Conservation (phyloP, 2,888 invertebrate species). For the Oscheius sp. region DNA sequence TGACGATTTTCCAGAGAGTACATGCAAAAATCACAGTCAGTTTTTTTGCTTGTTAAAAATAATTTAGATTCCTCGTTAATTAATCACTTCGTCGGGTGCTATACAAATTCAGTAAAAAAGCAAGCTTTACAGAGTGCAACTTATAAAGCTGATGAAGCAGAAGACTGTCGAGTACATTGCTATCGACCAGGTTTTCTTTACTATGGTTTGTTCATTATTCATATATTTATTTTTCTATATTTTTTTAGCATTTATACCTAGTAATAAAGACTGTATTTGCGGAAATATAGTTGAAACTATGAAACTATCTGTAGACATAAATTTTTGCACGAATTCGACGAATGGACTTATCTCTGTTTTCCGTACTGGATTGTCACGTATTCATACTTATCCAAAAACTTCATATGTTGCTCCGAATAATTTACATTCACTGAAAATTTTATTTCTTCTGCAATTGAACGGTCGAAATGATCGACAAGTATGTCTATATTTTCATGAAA, state of each 20-base stretch:
- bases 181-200: slow-evolving; percentile 90
- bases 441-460: slow-evolving; percentile 91
- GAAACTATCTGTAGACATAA: slow-evolving; percentile 68
- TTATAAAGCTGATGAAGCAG: slow-evolving; percentile 83
- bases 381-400: not conserved
- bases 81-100: slow-evolving; percentile 85
- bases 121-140: slow-evolving; percentile 79
- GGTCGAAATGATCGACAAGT: slow-evolving; percentile 88
- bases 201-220: slow-evolving; percentile 75
- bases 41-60: not conserved
- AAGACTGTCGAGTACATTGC: slow-evolving; percentile 85
- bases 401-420: not conserved
- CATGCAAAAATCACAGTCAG: slow-evolving; percentile 52
- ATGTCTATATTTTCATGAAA: too few relatives aligned
- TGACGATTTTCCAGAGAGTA: slow-evolving; percentile 48
- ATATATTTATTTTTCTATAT: too few relatives aligned
- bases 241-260: not conserved
- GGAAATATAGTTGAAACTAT: slow-evolving; percentile 77
- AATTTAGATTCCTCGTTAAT: slow-evolving; percentile 41
- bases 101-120: slow-evolving; percentile 83
- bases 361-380: not conserved
- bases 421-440: slow-evolving; percentile 48
- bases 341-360: not conserved
- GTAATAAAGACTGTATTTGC: slow-evolving; percentile 83
- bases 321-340: slow-evolving; percentile 81